A percentile compares a stretch with the other conserved stretches of the same genome.
Evolutionary conservation across 1,140 invertebrate species (phyloP).

Genomic region (Portunus trituberculatus): DNA sequence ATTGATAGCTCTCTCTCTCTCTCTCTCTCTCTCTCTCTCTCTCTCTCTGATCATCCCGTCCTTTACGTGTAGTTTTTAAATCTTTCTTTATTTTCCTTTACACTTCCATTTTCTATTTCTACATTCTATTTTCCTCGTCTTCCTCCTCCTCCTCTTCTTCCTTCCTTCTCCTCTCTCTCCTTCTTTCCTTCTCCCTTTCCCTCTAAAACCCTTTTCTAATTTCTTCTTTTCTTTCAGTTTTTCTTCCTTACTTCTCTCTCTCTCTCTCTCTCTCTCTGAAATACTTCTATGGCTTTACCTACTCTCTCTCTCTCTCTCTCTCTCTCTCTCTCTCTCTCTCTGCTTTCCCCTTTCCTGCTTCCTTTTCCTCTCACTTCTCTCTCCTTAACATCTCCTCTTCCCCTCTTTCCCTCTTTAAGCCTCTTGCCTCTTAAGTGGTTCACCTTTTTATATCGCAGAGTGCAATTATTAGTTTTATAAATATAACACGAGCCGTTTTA

Average conservation of each 20-base stretch:
- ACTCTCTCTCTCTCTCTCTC: neutral
- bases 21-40: no score
- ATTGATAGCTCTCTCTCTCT: no score
- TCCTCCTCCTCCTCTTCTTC: no score
- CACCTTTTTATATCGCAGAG: neutral
- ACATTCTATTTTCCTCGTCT: no score
- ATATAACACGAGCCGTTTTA: neutral
- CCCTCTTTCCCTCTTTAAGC: neutral
- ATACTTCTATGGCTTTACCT: neutral
- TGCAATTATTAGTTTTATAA: conserved; percentile 25
- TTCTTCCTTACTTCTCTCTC: neutral
- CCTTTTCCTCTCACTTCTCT: neutral
- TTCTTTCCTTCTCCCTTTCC: neutral
- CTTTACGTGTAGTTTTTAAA: no score
- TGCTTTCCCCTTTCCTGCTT: neutral
- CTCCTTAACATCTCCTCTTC: neutral
- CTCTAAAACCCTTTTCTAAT: neutral
- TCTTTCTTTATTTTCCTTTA: no score
- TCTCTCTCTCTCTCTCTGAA: conserved; percentile 17
- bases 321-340: neutral
- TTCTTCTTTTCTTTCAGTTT: neutral
- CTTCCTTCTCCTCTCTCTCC: no score
- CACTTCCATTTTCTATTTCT: no score
- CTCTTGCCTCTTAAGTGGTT: neutral
- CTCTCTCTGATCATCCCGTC: no score